Evolutionary conservation across 2,797 vertebrate genomes (phyloP).

Genomic region (Lophotriccus pileatus): DNA sequence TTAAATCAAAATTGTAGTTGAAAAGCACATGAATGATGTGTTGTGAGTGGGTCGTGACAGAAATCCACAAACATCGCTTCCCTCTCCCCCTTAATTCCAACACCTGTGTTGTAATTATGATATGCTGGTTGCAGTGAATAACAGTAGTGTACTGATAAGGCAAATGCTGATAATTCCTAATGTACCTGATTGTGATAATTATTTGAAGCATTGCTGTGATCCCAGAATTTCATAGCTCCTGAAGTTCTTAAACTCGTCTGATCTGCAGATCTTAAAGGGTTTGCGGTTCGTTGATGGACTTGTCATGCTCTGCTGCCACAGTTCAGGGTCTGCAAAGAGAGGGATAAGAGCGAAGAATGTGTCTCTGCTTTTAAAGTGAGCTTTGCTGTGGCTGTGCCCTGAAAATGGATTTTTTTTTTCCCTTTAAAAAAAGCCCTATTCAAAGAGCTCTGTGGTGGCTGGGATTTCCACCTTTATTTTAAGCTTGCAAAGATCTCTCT

Average conservation of each 20-base stretch:
- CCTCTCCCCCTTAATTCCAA: not conserved
- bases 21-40: not conserved
- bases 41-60: not conserved
- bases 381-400: not conserved
- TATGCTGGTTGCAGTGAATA: not conserved
- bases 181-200: not conserved
- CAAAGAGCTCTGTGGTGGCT: not conserved
- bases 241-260: constrained; percentile 69
- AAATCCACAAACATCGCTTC: not conserved
- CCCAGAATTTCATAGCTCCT: not conserved
- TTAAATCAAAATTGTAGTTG: not conserved
- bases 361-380: not conserved
- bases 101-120: not conserved
- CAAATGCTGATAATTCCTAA: not conserved
- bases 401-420: not conserved
- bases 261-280: constrained; percentile 28
- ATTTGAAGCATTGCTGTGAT: not conserved
- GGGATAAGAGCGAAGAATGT: not conserved
- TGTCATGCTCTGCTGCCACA: not conserved
- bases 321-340: not conserved
- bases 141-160: not conserved
- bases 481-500: not conserved
- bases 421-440: not conserved
- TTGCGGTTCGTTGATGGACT: not conserved
- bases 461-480: not conserved